Evolutionary conservation across 2,797 vertebrate genomes (phyloP).

Genomic region (Poeciliopsis turneri): DNA sequence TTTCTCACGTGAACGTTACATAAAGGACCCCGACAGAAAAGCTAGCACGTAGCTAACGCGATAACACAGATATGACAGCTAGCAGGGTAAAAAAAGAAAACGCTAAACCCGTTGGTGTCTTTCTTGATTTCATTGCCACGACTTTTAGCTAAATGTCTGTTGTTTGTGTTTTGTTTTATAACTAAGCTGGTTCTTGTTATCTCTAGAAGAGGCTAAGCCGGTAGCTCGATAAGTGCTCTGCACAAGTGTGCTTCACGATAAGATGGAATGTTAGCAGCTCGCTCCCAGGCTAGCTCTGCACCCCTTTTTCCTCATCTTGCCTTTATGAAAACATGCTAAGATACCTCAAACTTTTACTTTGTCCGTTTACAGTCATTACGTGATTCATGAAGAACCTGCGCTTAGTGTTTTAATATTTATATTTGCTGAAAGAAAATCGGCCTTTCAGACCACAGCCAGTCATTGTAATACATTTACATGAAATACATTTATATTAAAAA

Average conservation of each 20-base stretch:
- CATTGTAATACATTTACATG: no score
- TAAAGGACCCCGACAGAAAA: conserved; percentile 4
- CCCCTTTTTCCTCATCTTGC: background rate
- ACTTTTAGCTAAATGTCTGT: accelerated
- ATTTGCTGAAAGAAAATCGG: background rate
- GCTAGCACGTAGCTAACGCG: conserved; percentile 57
- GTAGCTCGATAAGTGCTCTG: conserved; percentile 47
- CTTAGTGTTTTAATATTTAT: background rate
- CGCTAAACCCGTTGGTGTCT: background rate
- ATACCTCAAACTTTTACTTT: background rate
- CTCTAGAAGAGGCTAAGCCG: conserved; percentile 20
- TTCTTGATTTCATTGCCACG: background rate
- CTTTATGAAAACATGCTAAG: background rate
- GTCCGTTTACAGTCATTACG: background rate
- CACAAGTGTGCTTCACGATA: conserved; percentile 58
- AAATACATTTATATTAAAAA: no score
- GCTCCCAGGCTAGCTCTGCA: conserved; percentile 17
- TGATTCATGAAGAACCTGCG: background rate
- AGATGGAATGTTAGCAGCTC: conserved; percentile 46
- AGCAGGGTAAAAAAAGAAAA: background rate
- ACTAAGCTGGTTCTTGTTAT: conserved; percentile 28
- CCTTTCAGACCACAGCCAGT: background rate
- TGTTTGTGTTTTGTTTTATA: background rate
- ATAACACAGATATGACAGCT: conserved; percentile 16
- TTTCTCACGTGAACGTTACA: conserved; percentile 4